These are phyloP conservation scores for Callinectes sapidus DNA, from an alignment of 2,888 invertebrate genomes.

Conservation along the genomic window DNA sequence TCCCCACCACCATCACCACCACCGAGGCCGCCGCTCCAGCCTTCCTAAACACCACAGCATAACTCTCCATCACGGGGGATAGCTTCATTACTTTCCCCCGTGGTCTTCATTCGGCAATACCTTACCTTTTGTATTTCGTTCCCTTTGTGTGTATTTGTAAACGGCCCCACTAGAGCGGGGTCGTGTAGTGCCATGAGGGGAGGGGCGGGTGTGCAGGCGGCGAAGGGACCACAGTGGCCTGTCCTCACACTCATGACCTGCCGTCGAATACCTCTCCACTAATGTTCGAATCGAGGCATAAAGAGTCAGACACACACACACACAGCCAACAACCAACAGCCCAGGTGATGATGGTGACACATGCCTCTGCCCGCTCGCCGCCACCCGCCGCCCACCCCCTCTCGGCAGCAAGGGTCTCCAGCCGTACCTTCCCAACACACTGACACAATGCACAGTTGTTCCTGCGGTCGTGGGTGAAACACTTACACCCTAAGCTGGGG, in stretches of 20 bases:
- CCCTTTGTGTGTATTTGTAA: conserved; percentile 20
- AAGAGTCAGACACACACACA: conserved; percentile 63
- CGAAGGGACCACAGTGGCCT: not conserved
- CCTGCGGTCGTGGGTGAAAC: conserved; percentile 30
- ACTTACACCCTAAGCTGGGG: not conserved
- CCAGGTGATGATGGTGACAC: conserved; percentile 28
- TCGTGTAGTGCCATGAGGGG: conserved; percentile 55
- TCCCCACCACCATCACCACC: not conserved
- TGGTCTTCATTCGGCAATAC: conserved; percentile 37
- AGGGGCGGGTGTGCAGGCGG: not conserved
- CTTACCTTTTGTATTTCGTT: conserved; percentile 30
- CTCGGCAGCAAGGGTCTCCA: conserved; percentile 12
- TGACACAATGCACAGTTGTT: not conserved
- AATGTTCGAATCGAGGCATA: conserved; percentile 34
- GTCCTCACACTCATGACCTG: not conserved
- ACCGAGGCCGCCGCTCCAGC: conserved; percentile 28
- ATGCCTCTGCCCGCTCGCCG: not conserved
- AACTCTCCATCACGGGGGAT: not conserved
- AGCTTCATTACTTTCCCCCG: not conserved
- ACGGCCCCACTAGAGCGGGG: not conserved
- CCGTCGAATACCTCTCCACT: not conserved
- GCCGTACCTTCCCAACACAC: conserved; percentile 6
- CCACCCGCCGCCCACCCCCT: not conserved
- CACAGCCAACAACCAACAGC: conserved; percentile 40
- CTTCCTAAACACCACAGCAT: not conserved